phyloP scores from a whole-genome alignment of 2,113 vertebrate genomes.

The Galeopterus variegatus region DNA sequence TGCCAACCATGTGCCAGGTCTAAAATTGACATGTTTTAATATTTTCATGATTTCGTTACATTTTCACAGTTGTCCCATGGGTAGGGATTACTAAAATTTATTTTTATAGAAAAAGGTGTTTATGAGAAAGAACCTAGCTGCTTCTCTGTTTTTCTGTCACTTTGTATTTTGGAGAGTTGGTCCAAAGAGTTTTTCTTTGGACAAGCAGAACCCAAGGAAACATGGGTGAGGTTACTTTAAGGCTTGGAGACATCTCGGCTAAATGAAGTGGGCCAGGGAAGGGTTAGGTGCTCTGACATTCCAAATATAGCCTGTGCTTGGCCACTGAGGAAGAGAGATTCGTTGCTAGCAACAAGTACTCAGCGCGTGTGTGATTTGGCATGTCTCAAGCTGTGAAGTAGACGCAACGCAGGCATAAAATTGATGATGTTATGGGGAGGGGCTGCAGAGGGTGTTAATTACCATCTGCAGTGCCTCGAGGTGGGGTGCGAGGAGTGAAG shows the following conservation, averaged over 20 bases:
- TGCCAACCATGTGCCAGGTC: background rate
- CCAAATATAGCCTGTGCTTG: constrained; percentile 86
- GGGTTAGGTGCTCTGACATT: constrained; percentile 86
- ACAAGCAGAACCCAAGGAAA: constrained; percentile 26
- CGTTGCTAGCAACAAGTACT: constrained; percentile 88
- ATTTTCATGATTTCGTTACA: background rate
- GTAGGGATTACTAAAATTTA: background rate
- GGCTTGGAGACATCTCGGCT: constrained; percentile 81
- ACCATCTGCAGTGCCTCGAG: constrained; percentile 86
- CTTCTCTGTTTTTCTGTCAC: constrained; percentile 11
- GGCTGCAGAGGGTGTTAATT: constrained; percentile 86
- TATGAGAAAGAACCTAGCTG: background rate
- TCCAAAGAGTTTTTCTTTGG: background rate
- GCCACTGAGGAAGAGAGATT: constrained; percentile 87
- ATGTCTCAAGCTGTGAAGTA: constrained; percentile 87
- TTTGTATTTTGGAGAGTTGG: background rate
- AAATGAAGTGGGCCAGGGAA: constrained; percentile 83
- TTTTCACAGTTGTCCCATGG: background rate
- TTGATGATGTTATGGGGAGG: constrained; percentile 85
- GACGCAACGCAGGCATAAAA: constrained; percentile 85
- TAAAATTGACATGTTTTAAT: background rate
- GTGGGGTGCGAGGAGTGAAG: background rate
- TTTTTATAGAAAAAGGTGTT: constrained; percentile 22
- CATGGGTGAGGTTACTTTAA: constrained; percentile 1
- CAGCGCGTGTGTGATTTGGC: constrained; percentile 86